phyloP scores from a whole-genome alignment of 1,140 invertebrate species.

The Tetraneura akinire region DNA sequence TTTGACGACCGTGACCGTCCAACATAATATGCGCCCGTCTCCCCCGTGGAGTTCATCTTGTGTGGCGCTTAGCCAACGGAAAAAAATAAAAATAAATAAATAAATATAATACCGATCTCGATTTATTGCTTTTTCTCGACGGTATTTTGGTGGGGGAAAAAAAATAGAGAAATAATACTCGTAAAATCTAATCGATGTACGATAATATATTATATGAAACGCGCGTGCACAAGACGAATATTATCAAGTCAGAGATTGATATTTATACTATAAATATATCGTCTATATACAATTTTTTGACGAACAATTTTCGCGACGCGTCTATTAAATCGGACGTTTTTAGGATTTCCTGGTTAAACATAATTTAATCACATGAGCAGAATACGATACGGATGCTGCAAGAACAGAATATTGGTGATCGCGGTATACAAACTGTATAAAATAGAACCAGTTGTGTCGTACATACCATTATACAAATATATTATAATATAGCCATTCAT shows the following conservation, averaged over 20 bases:
- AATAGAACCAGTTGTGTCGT: slow-evolving; percentile 5
- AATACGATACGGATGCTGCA: neutral
- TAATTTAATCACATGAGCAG: too few relatives aligned
- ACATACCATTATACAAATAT: too few relatives aligned
- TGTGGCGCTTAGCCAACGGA: slow-evolving; percentile 6
- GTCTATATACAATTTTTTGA: too few relatives aligned
- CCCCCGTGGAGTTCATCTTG: slow-evolving; percentile 39
- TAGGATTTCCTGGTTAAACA: too few relatives aligned
- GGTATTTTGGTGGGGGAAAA: neutral
- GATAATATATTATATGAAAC: too few relatives aligned
- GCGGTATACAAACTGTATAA: neutral
- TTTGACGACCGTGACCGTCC: slow-evolving; percentile 15
- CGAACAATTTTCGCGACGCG: neutral
- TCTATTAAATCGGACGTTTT: neutral
- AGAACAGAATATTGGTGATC: neutral
- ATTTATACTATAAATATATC: too few relatives aligned
- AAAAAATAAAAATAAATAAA: neutral
- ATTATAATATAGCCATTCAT: too few relatives aligned
- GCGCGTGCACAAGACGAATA: too few relatives aligned
- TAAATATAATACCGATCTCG: slow-evolving; percentile 23
- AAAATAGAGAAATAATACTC: too few relatives aligned
- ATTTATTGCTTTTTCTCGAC: slow-evolving; percentile 33
- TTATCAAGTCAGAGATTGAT: too few relatives aligned
- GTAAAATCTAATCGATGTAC: too few relatives aligned
- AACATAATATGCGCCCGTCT: neutral